Base-by-base conservation (phyloP, 2,888 invertebrate species). In the Schizaphis graminum region DNA sequence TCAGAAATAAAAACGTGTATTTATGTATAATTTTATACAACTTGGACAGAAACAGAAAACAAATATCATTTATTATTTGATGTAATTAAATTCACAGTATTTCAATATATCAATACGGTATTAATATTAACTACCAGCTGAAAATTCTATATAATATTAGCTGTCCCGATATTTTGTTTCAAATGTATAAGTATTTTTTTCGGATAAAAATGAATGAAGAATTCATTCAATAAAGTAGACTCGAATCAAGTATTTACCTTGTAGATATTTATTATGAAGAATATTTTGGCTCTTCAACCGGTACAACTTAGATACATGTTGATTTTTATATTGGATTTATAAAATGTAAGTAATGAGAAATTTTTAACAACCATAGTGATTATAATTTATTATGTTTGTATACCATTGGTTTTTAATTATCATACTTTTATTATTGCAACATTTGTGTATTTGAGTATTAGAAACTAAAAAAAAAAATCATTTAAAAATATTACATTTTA, bases 331-430 rank as follows among this genome's bases (percentile, higher is more conserved):
- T n/a, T 5, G n/a, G n/a, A n/a, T n/a, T 67, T 67, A 16, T 67
- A 67, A n/a, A 67, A 67, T 67, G 16, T 67, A 67, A n/a, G n/a
- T 67, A n/a, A 67, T 67, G 67, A 67, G n/a, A n/a, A 67, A 67
- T 67, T n/a, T n/a, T 67, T 67, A 67, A 67, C 4, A 67, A n/a
- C 67, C n/a, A 67, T 67, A 5, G n/a, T 67, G 13, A n/a, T 67
- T 16, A n/a, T 67, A n/a, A 67, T 67, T n/a, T n/a, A n/a, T n/a
- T n/a, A 67, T 67, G 67, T 67, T 16, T 67, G 67, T 67, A 67
- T n/a, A 67, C 16, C n/a, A 13, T 67, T 67, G 67, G n/a, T 67
- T 67, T n/a, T 67, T 67, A 67, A n/a, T 67, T n/a, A 67, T 67
- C n/a, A n/a, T n/a, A n/a, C n/a, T 5, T n/a, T 16, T n/a, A 67